A percentile compares a stretch with the other conserved stretches of the same genome.
Conservation (phyloP, 2,797 vertebrate genomes). For the Cirrhinus mrigala region DNA sequence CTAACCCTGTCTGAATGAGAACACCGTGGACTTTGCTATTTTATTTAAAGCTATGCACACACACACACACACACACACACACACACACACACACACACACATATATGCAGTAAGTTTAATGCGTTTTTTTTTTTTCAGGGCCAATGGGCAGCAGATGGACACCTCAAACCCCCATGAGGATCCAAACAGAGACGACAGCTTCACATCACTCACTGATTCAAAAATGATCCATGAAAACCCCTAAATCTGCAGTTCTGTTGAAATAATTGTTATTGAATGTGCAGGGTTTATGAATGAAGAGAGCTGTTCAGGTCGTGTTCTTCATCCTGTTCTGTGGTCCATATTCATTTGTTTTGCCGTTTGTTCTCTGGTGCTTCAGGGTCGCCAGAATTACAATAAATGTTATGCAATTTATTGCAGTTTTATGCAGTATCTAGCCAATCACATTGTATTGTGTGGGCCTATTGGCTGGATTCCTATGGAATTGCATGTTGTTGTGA, state of each 20-base stretch:
- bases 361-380: neutral
- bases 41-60: slow-evolving; percentile 43
- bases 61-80: slow-evolving; percentile 17
- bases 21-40: neutral
- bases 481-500: neutral
- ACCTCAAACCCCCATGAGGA: slow-evolving; percentile 75
- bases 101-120: neutral
- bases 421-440: neutral
- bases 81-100: slow-evolving; percentile 5
- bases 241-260: slow-evolving; percentile 4
- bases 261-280: neutral
- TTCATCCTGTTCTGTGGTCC: neutral
- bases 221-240: neutral
- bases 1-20: neutral
- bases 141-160: slow-evolving; percentile 54
- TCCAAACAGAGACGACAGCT: slow-evolving; percentile 51
- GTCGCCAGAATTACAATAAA: neutral
- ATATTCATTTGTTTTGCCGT: neutral
- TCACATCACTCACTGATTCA: slow-evolving; percentile 17
- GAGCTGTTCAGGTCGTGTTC: neutral
- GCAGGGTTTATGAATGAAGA: neutral
- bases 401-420: neutral
- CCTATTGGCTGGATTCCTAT: neutral
- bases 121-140: neutral
- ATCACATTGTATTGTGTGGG: neutral